phyloP scores from a whole-genome alignment of 2,888 invertebrate genomes.

The Trisateles emortualis region DNA sequence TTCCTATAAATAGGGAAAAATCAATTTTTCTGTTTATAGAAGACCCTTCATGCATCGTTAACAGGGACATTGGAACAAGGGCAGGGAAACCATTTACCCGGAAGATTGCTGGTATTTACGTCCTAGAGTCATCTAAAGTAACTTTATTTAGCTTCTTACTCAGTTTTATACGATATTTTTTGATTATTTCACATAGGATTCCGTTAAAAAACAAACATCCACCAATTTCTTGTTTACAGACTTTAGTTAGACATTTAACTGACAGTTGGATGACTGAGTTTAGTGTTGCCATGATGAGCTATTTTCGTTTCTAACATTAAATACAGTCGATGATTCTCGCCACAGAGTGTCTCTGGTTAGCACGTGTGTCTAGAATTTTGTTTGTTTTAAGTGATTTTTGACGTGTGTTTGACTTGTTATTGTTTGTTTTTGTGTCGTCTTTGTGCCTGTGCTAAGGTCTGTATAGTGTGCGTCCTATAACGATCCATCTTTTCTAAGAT shows the following conservation, averaged over 20 bases:
- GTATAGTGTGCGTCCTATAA: no score
- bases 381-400: no score
- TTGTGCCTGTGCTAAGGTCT: no score
- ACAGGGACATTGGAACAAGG: slow-evolving; percentile 64
- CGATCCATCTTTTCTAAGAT: no score
- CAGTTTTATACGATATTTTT: slow-evolving; percentile 38
- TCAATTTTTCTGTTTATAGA: slow-evolving; percentile 79
- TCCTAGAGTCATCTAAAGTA: slow-evolving; percentile 81
- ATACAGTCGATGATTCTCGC: no score
- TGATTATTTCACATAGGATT: slow-evolving; percentile 55
- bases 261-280: slow-evolving; percentile 14
- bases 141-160: slow-evolving; percentile 52
- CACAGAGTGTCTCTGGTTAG: no score
- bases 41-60: slow-evolving; percentile 75
- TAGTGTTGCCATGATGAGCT: slow-evolving; percentile 23
- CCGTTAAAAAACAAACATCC: slow-evolving; percentile 56
- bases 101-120: slow-evolving; percentile 84
- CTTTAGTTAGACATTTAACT: slow-evolving; percentile 40
- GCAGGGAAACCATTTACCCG: slow-evolving; percentile 78
- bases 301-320: background rate
- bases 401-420: no score
- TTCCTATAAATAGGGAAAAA: slow-evolving; percentile 86
- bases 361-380: no score
- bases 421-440: no score
- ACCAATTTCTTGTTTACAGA: slow-evolving; percentile 55